Conservation (phyloP, 2,888 invertebrate genomes). For the Zelleria hepariella region DNA sequence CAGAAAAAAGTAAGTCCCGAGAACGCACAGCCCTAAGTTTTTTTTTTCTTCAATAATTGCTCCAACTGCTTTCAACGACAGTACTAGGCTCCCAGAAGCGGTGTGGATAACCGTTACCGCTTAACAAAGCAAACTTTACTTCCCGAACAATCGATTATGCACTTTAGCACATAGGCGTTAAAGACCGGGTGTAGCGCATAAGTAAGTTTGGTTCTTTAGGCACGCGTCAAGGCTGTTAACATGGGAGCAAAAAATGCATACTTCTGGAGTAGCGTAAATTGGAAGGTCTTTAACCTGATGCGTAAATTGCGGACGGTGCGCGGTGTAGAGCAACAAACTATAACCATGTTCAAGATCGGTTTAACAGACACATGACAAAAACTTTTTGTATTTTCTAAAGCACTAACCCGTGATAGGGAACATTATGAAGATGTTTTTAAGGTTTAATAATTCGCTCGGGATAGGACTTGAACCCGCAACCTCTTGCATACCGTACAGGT, state of each 20-base stretch:
- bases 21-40: too few relatives aligned
- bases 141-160: not conserved
- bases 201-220: not conserved
- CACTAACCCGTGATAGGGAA: too few relatives aligned
- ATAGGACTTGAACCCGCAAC: too few relatives aligned
- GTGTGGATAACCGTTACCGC: slow-evolving; percentile 47
- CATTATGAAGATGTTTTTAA: too few relatives aligned
- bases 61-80: slow-evolving; percentile 24
- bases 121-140: slow-evolving; percentile 10
- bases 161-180: not conserved
- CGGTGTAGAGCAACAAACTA: not conserved
- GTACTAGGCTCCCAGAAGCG: slow-evolving; percentile 46
- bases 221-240: slow-evolving; percentile 2
- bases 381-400: too few relatives aligned
- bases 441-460: too few relatives aligned
- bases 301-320: not conserved
- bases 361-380: too few relatives aligned
- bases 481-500: too few relatives aligned
- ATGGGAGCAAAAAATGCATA: not conserved
- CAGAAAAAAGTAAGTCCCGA: too few relatives aligned
- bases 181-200: not conserved
- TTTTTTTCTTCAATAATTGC: too few relatives aligned
- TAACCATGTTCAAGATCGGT: too few relatives aligned
- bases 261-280: slow-evolving; percentile 1
- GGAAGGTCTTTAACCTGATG: not conserved